Evolutionary conservation across 2,113 vertebrate species (phyloP), one percentile per base, ranked within the genome.

Genomic region (Mystacornis crossleyi): DNA sequence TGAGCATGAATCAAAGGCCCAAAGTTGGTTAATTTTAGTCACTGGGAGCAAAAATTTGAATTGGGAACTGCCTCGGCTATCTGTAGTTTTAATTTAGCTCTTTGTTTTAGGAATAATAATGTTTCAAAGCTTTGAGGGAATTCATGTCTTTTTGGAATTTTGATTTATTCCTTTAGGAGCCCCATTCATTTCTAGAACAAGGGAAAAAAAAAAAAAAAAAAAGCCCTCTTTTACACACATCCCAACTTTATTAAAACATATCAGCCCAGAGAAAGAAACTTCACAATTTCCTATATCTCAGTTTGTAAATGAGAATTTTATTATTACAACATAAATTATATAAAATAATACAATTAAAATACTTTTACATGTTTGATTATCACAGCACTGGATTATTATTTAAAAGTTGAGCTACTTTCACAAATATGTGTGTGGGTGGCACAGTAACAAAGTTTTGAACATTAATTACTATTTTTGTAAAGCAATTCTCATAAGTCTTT

Each of bases 381-480:
- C 21, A 50, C 12, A 78, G 33, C 18, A 74, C 53, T 86, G n/a
- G 33, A 93, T 67, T 75, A 69, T 60, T 83, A 67, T 81, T 89
- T 90, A 86, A 87, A 92, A 80, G 60, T 25, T 87, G 47, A 73
- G 43, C 72, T 70, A 8, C 25, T 93, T 94, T 69, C 55, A 45
- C 11, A 36, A 72, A 74, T 81, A 86, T 53, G 36, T 64, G 69
- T 81, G 55, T 80, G 67, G 54, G 51, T 91, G 73, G 36, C 3
- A 14, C 33, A 85, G 26, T 47, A 81, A 69, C 19, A 84, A 83
- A 94, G 43, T 93, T 90, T 74, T 93, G 89, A 94, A 94, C 95
- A 92, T 86, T 88, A 94, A 89, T 74, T 96, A 53, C 54, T 88
- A 33, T 86, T 96, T 93, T 81, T 91, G 81, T 77, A 81, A 90